Evolutionary conservation across 2,888 invertebrate genomes (phyloP), one percentile per base, ranked within the genome.

Genomic region (Campoplex nolae): DNA sequence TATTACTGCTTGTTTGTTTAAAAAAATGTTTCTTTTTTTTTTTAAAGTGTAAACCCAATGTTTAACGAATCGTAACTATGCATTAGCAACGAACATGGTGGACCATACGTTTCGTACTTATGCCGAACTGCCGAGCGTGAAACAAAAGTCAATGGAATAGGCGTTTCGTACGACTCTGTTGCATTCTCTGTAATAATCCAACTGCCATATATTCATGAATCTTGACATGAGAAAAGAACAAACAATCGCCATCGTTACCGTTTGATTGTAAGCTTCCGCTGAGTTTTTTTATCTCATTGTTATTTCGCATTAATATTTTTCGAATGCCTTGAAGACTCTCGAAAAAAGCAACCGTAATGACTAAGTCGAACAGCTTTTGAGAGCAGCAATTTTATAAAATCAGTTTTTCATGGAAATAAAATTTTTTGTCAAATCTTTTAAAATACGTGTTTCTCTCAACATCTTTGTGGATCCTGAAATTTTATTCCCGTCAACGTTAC

Each of bases 61-160:
- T 16, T 75, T 80, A 80, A 76, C 84, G 80, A 80, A 76, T 84
- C 80, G 80, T 76, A 84, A 80, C 75, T 80, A 62, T 75, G 51
- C 80, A 80, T 84, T 76, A 80, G 80, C 48, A 65, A 48, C 68
- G 11, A 48, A 45, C 65, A 80, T 51, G 71, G 65, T 42, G 75
- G 28, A 80, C 74, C 78, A 56, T 84, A n/a, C 38, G 23, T 78
- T 74, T 23, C 35, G 23, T n/a, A 71, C 51, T 70, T 71, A 68
- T 45, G 42, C 23, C n/a, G 35, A 58, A n/a, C 62, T 42, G 42
- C 4, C 62, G 75, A 84, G 75, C 84, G 75, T 84, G 75, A 84
- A 79, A 71, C 45, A 6, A n/a, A 23, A 51, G 38, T 82, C 54
- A 32, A 13, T 56, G 65, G 32, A 67, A 51, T 32, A 23, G 54